A percentile compares a stretch with the other conserved stretches of the same genome.
Conservation (phyloP, 2,113 vertebrate species). For the Uropsilus gracilis region DNA sequence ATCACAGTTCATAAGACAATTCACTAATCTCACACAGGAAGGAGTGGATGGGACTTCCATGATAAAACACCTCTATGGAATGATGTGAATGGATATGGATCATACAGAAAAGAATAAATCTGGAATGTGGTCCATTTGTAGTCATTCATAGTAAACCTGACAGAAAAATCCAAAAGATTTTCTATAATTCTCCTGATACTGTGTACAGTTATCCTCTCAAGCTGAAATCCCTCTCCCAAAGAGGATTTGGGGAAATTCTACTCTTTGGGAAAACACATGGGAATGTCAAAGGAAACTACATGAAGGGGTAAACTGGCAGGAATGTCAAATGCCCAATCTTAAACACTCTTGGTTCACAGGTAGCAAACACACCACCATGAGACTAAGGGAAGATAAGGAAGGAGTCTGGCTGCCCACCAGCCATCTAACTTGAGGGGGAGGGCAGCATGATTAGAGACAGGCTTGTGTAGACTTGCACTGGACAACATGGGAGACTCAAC, state of each 20-base stretch:
- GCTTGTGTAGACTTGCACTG: neutral
- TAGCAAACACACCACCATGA: neutral
- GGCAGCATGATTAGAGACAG: neutral
- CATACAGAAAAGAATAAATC: too few species aligned
- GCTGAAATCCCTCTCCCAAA: neutral
- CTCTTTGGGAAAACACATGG: neutral
- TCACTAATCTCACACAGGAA: too few species aligned
- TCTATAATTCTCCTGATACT: neutral
- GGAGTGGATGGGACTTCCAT: too few species aligned
- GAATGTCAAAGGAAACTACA: neutral
- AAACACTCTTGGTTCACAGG: neutral
- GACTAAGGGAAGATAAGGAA: neutral
- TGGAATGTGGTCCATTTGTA: too few species aligned
- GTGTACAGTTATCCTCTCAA: neutral
- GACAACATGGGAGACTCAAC: too few species aligned
- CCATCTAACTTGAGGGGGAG: neutral
- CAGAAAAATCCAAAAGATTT: neutral
- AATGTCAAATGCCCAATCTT: slow-evolving; percentile 17
- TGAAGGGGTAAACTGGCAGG: neutral
- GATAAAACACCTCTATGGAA: too few species aligned
- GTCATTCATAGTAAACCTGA: neutral
- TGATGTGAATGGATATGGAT: too few species aligned
- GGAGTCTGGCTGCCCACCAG: neutral
- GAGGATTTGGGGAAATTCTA: neutral
- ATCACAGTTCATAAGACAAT: too few species aligned